Evolutionary conservation across 2,113 vertebrate species (phyloP).

Genomic region (Climacteris rufus): DNA sequence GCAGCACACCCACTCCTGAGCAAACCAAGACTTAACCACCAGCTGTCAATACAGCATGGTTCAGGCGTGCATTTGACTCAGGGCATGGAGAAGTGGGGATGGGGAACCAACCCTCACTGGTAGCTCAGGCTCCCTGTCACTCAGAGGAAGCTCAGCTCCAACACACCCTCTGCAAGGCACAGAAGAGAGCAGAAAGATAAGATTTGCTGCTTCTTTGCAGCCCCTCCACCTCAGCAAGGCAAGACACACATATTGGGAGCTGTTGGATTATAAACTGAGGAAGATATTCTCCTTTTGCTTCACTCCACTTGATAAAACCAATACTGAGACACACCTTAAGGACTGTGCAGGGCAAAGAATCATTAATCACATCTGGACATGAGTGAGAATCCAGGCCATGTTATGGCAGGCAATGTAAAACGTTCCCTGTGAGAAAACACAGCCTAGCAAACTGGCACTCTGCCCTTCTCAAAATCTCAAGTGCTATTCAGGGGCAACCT

Average conservation of each 20-base stretch:
- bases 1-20: background rate
- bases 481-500: background rate
- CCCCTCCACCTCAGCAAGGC: background rate
- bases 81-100: rapidly evolving
- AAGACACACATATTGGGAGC: background rate
- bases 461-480: background rate
- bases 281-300: background rate
- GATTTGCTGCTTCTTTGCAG: background rate
- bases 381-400: background rate
- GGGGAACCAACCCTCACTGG: background rate
- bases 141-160: background rate
- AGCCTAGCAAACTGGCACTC: background rate
- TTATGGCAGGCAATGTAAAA: background rate
- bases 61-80: rapidly evolving
- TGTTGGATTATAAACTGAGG: background rate
- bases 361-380: background rate
- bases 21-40: background rate
- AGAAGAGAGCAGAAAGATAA: background rate
- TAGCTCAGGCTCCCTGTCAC: background rate
- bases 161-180: background rate
- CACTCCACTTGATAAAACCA: background rate
- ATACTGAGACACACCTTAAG: background rate
- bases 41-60: background rate
- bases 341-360: background rate
- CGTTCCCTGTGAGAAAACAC: background rate